phyloP scores from a whole-genome alignment of 2,113 vertebrate genomes.

The Scortum barcoo region DNA sequence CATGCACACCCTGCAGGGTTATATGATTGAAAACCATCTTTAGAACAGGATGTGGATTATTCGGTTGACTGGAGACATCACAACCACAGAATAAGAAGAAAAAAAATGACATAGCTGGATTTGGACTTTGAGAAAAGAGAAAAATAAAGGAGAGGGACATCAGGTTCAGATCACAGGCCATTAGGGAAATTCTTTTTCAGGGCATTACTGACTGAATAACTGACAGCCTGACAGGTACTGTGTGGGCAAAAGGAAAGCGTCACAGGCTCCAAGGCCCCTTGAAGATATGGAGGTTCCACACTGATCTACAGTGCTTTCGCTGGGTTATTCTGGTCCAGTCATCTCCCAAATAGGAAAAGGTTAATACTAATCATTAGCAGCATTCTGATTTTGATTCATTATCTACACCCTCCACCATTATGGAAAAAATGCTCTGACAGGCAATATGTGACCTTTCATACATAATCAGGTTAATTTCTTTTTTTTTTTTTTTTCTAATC shows the following conservation, averaged over 20 bases:
- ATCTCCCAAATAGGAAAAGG: slow-evolving; percentile 28
- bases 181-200: not conserved
- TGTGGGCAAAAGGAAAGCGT: not conserved
- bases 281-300: not conserved
- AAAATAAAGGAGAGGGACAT: too few relatives aligned
- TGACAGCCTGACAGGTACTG: not conserved
- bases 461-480: slow-evolving; percentile 25
- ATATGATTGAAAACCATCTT: slow-evolving; percentile 4
- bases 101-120: not conserved
- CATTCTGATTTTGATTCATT: slow-evolving; percentile 50
- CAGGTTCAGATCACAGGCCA: not conserved
- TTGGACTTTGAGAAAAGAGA: not conserved
- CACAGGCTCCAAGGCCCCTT: not conserved
- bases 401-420: slow-evolving; percentile 32
- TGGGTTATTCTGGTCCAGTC: slow-evolving; percentile 19
- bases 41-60: slow-evolving; percentile 5
- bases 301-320: slow-evolving; percentile 5
- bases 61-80: not conserved
- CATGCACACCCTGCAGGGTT: not conserved
- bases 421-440: slow-evolving; percentile 13
- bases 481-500: too few relatives aligned
- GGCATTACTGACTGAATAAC: not conserved
- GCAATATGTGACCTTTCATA: slow-evolving; percentile 25
- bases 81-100: not conserved
- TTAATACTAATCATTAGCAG: slow-evolving; percentile 39